Percentiles rank a stretch among this genome's conserved stretches.
phyloP scores from a whole-genome alignment of 1,140 invertebrate genomes.

The Nasonia vitripennis region DNA sequence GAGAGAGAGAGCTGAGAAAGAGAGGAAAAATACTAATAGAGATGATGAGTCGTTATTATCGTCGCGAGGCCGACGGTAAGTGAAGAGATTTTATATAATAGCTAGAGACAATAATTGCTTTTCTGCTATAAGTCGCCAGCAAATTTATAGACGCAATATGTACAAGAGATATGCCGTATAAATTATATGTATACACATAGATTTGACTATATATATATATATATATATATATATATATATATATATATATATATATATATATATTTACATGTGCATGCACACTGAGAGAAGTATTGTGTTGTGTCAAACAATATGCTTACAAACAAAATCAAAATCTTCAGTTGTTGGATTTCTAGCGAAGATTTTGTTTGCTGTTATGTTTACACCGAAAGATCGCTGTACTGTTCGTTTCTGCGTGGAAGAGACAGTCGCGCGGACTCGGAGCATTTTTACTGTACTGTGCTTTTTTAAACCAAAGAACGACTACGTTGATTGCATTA shows the following conservation, averaged over 20 bases:
- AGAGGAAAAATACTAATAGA: neutral
- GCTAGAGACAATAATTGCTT: constrained; percentile 68
- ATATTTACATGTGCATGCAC: constrained; percentile 48
- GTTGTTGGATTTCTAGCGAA: neutral
- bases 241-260: constrained; percentile 42
- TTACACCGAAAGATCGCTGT: constrained; percentile 8
- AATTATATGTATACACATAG: constrained; percentile 11
- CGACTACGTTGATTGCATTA: neutral
- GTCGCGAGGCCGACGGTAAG: constrained; percentile 52
- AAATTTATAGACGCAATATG: constrained; percentile 23
- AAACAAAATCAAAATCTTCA: neutral
- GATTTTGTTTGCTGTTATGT: constrained; percentile 1
- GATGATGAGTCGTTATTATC: constrained; percentile 54
- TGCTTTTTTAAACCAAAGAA: constrained; percentile 14
- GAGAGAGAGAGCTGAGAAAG: neutral
- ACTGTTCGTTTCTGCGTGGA: neutral
- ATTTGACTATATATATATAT: neutral
- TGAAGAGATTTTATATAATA: constrained; percentile 59
- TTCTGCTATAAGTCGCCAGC: constrained; percentile 50
- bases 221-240: too few relatives aligned
- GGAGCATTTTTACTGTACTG: neutral
- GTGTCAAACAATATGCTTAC: neutral
- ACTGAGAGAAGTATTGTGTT: neutral
- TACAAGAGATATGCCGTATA: constrained; percentile 25
- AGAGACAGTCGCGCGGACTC: neutral